Percentiles rank a stretch among this genome's conserved stretches.
Evolutionary conservation across 2,888 invertebrate species (phyloP).

Genomic region (Fabriciana adippe): DNA sequence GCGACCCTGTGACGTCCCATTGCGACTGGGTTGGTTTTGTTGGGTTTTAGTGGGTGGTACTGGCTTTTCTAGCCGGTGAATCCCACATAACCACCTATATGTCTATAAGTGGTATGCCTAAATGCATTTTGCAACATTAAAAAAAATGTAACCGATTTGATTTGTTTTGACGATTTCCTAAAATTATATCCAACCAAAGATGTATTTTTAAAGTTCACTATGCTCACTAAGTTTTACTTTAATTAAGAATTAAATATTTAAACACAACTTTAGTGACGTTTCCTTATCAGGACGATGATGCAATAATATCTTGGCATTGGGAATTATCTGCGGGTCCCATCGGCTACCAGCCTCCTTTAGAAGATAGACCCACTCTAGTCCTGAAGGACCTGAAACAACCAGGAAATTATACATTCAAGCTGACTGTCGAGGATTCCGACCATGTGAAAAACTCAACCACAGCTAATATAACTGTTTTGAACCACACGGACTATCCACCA

Average conservation of each 20-base stretch:
- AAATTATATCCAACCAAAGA: background rate
- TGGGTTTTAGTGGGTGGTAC: too few relatives aligned
- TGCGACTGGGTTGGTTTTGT: too few relatives aligned
- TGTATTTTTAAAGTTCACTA: background rate
- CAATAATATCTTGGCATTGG: conserved; percentile 95
- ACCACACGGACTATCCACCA: conserved; percentile 96
- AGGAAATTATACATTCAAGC: conserved; percentile 94
- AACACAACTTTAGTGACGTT: background rate
- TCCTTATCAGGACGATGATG: conserved; percentile 86
- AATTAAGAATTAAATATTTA: too few relatives aligned
- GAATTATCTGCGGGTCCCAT: conserved; percentile 94
- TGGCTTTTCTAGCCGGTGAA: too few relatives aligned
- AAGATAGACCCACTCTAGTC: conserved; percentile 91
- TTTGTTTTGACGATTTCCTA: background rate
- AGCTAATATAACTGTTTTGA: conserved; percentile 94
- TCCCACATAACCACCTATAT: too few relatives aligned
- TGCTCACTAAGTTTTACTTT: too few relatives aligned
- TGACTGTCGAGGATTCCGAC: conserved; percentile 96
- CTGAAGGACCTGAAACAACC: conserved; percentile 91
- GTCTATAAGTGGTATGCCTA: too few relatives aligned
- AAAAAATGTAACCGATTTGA: too few relatives aligned
- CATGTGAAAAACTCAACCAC: conserved; percentile 92
- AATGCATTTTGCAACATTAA: too few relatives aligned
- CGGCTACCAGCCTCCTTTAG: conserved; percentile 90
- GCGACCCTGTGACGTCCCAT: too few relatives aligned